Evolutionary conservation across 2,888 invertebrate species (phyloP), one percentile per base, ranked within the genome.

Genomic region (Epistrophe eligans): DNA sequence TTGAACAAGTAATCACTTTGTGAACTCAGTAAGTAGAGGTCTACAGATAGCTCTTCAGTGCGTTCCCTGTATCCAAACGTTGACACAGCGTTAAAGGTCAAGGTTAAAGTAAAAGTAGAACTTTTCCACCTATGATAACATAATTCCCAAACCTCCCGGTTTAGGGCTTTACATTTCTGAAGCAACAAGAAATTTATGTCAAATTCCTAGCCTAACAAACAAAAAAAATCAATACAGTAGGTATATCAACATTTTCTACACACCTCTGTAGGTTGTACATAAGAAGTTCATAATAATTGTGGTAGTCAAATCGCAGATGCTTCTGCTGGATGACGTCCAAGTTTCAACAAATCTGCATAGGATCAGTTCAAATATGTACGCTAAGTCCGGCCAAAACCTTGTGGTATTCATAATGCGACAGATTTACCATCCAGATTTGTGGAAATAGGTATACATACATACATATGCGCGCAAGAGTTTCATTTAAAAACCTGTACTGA

Each of bases 381-480:
- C 45, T 70, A 17, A 73, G 32, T 45, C 67, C 67, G 67, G 79
- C 79, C 79, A 73, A 71, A 74, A 71, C 76, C 81, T 70, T 76
- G 77, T 81, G 74, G 85, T 77, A 52, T 82, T 74, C 77, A 85
- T 79, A 84, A 77, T 85, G 82, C 82, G 85, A 58, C 85, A 81
- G 67, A 73, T 60, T 77, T 60, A 48, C 73, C 55, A 81, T 66
- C 19, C 15, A 79, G 76, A 80, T 84, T 55, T 70, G 72, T 84
- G 52, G 28, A 62, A 48, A 24, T 24, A 24, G 24, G 38, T 38
- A 58, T 58, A 38, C 13, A 4, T 35, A 35, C 9, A 74, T 85
- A 67, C 76, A 85, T 74, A 77, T 81, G 43, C 84, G 60, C 60
- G 60, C 66, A 35, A 28, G 57, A 43, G 50, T 82, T 77, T 66